Conservation (phyloP, 2,888 invertebrate genomes). For the Synanthedon myopaeformis region DNA sequence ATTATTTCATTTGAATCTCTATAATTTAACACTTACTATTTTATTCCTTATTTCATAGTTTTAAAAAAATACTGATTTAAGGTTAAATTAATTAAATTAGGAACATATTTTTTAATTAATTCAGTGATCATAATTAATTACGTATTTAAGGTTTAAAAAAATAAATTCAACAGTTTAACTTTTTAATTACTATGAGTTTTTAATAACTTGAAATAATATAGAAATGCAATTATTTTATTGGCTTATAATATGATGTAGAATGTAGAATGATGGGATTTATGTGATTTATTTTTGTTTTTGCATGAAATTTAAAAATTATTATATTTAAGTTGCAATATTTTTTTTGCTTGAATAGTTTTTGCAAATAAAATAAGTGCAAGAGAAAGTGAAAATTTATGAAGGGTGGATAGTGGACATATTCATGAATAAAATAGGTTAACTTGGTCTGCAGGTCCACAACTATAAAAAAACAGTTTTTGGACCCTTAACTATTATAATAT, state of each 20-base stretch:
- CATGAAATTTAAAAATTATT: neutral
- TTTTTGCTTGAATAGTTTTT: neutral
- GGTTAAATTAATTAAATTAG: too few species aligned
- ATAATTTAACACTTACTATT: too few species aligned
- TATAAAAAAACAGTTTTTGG: slow-evolving; percentile 34
- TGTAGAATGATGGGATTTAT: too few species aligned
- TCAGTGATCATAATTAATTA: too few species aligned
- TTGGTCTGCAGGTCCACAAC: slow-evolving; percentile 57
- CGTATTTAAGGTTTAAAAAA: too few species aligned
- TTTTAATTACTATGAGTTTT: neutral
- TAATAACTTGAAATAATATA: neutral
- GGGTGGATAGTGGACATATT: neutral
- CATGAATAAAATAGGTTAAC: slow-evolving; percentile 35
- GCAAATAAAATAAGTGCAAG: neutral
- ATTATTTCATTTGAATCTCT: too few species aligned
- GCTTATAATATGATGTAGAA: neutral
- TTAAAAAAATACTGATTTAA: too few species aligned
- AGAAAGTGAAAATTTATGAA: slow-evolving; percentile 10
- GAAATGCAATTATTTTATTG: neutral
- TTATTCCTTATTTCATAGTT: too few species aligned
- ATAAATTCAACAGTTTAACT: too few species aligned
- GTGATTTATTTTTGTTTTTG: neutral
- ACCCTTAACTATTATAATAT: slow-evolving; percentile 14
- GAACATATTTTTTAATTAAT: too few species aligned
- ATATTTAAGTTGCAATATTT: neutral